Percentiles rank a stretch among this genome's conserved stretches.
Evolutionary conservation across 2,797 vertebrate species (phyloP).

Genomic region (Muraenolepis orangiensis): DNA sequence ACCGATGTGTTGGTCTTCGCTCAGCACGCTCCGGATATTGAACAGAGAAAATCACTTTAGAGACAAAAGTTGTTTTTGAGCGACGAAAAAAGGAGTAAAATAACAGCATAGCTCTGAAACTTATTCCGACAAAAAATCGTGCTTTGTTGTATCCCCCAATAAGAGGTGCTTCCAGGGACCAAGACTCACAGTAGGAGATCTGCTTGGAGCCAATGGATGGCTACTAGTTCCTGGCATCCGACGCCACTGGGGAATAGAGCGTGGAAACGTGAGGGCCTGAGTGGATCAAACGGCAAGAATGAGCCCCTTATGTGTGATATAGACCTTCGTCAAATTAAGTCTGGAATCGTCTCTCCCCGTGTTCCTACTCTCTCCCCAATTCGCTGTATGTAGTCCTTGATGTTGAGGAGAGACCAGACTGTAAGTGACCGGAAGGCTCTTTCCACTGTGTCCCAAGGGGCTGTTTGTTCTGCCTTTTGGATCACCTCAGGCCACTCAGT

Average conservation of each 20-base stretch:
- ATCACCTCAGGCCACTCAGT: slow-evolving; percentile 45
- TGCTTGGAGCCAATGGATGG: slow-evolving; percentile 40
- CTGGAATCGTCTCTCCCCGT: too few relatives aligned
- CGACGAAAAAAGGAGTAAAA: slow-evolving; percentile 33
- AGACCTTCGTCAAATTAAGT: too few relatives aligned
- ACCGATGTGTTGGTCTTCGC: slow-evolving; percentile 11
- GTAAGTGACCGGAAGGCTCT: too few relatives aligned
- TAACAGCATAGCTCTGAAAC: slow-evolving; percentile 53
- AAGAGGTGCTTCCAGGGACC: slow-evolving; percentile 33
- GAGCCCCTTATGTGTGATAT: too few relatives aligned
- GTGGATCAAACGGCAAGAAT: slow-evolving; percentile 43
- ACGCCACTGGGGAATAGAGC: slow-evolving; percentile 35
- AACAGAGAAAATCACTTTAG: not conserved
- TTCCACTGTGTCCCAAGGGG: too few relatives aligned
- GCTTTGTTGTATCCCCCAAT: slow-evolving; percentile 22
- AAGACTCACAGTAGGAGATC: slow-evolving; percentile 50
- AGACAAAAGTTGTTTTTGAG: slow-evolving; percentile 21
- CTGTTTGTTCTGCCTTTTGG: slow-evolving; percentile 35
- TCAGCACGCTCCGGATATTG: not conserved
- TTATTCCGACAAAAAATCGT: not conserved
- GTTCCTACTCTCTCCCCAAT: too few relatives aligned
- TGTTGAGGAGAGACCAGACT: too few relatives aligned
- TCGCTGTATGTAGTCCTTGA: too few relatives aligned
- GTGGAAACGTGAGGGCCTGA: too few relatives aligned
- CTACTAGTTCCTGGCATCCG: slow-evolving; percentile 29